phyloP scores from a whole-genome alignment of 2,888 invertebrate genomes.

The Phengaris arion region DNA sequence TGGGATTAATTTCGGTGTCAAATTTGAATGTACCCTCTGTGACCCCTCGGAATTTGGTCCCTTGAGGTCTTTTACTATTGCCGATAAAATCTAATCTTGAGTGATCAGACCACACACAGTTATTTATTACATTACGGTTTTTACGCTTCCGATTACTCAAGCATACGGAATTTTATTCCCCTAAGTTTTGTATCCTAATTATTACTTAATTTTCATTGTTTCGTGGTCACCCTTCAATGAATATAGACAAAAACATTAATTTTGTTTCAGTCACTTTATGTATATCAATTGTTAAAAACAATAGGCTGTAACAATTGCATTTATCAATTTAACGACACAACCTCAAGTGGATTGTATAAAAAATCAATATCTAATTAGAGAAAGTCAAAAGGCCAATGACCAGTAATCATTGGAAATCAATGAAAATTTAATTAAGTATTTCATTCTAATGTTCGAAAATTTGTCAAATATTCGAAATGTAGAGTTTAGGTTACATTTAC shows the following conservation, averaged over 20 bases:
- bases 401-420: too few species aligned
- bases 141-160: slow-evolving; percentile 18
- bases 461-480: too few species aligned
- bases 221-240: slow-evolving; percentile 13
- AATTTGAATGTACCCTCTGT: slow-evolving; percentile 45
- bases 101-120: slow-evolving; percentile 52
- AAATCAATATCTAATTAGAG: neutral
- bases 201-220: slow-evolving; percentile 13
- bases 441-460: too few species aligned
- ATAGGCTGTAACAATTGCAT: neutral
- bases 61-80: slow-evolving; percentile 44
- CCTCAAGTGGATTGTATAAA: neutral
- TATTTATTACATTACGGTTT: slow-evolving; percentile 22
- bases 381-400: neutral
- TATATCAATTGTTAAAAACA: neutral
- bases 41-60: slow-evolving; percentile 46
- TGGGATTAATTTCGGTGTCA: slow-evolving; percentile 60
- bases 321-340: neutral
- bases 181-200: slow-evolving; percentile 1
- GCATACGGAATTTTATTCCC: slow-evolving; percentile 19
- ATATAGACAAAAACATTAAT: neutral
- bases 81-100: slow-evolving; percentile 52
- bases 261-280: slow-evolving; percentile 5
- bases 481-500: too few species aligned
- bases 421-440: too few species aligned